These are phyloP conservation scores for Prolemur simus DNA, from an alignment of 2,113 vertebrate genomes.

Conservation along the genomic window DNA sequence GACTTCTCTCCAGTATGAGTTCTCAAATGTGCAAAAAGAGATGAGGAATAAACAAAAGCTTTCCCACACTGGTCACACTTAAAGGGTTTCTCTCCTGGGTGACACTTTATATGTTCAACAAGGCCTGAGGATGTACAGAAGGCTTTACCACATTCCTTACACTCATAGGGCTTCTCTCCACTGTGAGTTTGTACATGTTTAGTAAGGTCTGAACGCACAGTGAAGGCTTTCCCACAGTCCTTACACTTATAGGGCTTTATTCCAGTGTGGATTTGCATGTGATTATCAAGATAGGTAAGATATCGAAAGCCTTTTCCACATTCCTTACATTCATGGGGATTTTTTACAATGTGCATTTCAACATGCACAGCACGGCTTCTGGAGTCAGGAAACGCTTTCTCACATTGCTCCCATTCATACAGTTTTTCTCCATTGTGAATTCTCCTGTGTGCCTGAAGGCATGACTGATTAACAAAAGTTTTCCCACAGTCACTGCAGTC, in stretches of 20 bases:
- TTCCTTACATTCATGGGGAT: background rate
- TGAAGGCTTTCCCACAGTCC: constrained; percentile 44
- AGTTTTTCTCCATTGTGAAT: background rate
- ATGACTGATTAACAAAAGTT: background rate
- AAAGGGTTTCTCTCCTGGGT: constrained; percentile 2
- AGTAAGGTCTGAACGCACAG: background rate
- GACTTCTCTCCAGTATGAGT: background rate
- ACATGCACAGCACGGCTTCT: background rate
- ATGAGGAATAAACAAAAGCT: background rate
- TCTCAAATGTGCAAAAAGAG: constrained; percentile 12
- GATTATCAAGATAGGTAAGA: background rate
- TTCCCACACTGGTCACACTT: background rate
- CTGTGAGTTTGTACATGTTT: background rate
- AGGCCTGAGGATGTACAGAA: background rate
- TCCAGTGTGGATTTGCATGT: background rate
- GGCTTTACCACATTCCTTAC: constrained; percentile 61
- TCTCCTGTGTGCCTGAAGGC: background rate
- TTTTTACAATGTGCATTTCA: background rate
- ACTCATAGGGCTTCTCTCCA: constrained; percentile 64
- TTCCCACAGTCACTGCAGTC: background rate
- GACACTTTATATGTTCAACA: background rate
- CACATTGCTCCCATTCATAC: background rate
- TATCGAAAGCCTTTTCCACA: background rate
- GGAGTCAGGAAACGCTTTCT: background rate
- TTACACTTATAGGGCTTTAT: constrained; percentile 20